These are phyloP conservation scores for Artemia franciscana DNA, from an alignment of 1,140 invertebrate species.

Conservation along the genomic window DNA sequence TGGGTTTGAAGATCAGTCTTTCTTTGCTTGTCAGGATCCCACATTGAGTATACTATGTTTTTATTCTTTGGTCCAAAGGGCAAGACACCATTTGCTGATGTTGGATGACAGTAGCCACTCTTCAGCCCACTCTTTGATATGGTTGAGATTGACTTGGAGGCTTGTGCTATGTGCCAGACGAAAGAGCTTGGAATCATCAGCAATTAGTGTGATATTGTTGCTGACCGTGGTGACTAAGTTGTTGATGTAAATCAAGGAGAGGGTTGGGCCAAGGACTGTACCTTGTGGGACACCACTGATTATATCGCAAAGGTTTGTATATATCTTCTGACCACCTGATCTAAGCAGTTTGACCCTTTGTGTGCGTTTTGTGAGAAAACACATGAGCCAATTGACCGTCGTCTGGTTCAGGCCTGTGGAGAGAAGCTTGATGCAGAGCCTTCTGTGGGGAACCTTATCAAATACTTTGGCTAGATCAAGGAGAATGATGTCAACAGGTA, in stretches of 20 bases:
- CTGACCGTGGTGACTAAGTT: neutral
- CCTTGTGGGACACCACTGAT: neutral
- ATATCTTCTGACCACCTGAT: neutral
- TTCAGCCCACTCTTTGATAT: neutral
- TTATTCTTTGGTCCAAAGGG: neutral
- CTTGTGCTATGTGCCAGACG: neutral
- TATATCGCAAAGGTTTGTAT: neutral
- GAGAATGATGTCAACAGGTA: no score
- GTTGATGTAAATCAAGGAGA: neutral
- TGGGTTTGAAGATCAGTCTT: neutral
- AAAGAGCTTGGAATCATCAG: neutral
- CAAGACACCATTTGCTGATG: neutral
- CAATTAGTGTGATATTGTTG: neutral
- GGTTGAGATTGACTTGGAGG: neutral
- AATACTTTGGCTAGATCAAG: no score
- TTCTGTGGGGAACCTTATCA: no score
- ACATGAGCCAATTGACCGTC: no score
- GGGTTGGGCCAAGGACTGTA: neutral
- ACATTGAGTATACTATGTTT: neutral
- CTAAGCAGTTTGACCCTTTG: neutral
- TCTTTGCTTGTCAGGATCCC: neutral
- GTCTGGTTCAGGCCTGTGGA: no score
- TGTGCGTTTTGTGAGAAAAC: no score
- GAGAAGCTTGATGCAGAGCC: no score
- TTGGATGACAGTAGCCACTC: neutral